Evolutionary conservation across 2,888 invertebrate genomes (phyloP).

Genomic region (Eretmocerus hayati): DNA sequence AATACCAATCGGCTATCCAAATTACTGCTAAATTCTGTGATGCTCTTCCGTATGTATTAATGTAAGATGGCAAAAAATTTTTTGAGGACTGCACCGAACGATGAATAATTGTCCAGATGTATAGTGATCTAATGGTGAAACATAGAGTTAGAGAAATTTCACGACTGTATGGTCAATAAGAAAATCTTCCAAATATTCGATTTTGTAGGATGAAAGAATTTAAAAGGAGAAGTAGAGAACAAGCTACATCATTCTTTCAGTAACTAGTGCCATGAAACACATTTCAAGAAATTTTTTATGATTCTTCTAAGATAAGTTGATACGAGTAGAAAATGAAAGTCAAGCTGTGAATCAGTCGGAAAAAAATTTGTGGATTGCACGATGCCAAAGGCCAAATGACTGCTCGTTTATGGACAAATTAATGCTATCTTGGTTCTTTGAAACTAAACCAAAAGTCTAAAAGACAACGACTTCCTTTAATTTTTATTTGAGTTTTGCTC

Average conservation of each 20-base stretch:
- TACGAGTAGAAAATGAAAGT: slow-evolving; percentile 13
- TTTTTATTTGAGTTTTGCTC: slow-evolving; percentile 7
- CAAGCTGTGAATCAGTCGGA: slow-evolving; percentile 5
- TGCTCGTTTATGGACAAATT: slow-evolving; percentile 26
- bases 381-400: slow-evolving; percentile 42
- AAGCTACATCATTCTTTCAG: too few species aligned
- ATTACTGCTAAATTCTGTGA: slow-evolving; percentile 44
- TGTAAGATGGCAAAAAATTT: slow-evolving; percentile 34
- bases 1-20: slow-evolving; percentile 36
- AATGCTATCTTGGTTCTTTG: slow-evolving; percentile 26
- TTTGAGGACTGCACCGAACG: too few species aligned
- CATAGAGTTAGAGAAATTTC: slow-evolving; percentile 15
- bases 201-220: slow-evolving; percentile 16
- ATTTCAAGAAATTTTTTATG: too few species aligned
- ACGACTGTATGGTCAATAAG: slow-evolving; percentile 20
- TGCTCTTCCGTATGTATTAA: slow-evolving; percentile 44
- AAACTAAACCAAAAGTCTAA: slow-evolving; percentile 33
- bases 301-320: not conserved
- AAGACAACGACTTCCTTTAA: slow-evolving; percentile 18
- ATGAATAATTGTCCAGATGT: too few species aligned
- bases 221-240: slow-evolving; percentile 15
- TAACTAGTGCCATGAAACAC: too few species aligned
- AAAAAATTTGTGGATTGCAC: slow-evolving; percentile 26
- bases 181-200: slow-evolving; percentile 23
- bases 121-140: slow-evolving; percentile 38